These are phyloP conservation scores for Porites lobata DNA, from an alignment of 92 coral and sea anemone species.

Conservation along the genomic window DNA sequence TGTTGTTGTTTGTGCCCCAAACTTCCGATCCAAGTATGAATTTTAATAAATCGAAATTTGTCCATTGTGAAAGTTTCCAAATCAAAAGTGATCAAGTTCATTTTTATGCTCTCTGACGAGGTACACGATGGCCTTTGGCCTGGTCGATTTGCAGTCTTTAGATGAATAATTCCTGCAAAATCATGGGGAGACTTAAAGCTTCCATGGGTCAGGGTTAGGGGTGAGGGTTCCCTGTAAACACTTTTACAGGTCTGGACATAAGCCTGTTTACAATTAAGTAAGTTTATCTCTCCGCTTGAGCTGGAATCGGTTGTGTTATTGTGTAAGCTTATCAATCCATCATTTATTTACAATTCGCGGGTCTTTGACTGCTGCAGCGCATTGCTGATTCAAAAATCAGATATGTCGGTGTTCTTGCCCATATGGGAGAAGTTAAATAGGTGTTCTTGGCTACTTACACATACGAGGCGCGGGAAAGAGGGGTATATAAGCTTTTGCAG, in stretches of 20 bases:
- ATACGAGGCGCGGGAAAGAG: background rate
- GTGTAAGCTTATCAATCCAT: background rate
- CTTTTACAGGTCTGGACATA: background rate
- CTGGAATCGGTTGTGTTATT: background rate
- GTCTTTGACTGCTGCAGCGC: background rate
- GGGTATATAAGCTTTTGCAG: too few species aligned
- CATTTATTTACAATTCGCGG: background rate
- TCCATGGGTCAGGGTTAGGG: background rate
- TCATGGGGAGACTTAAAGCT: background rate
- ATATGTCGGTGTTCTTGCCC: background rate
- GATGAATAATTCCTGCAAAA: background rate
- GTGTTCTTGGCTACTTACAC: background rate
- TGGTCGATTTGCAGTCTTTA: background rate
- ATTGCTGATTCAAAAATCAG: background rate
- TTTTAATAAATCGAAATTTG: too few species aligned
- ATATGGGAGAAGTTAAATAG: too few species aligned
- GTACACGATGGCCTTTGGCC: background rate
- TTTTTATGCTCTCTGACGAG: background rate
- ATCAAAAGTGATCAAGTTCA: background rate
- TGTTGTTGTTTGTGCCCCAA: too few species aligned
- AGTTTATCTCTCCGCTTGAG: background rate
- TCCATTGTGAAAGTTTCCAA: background rate
- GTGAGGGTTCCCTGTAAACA: too few species aligned
- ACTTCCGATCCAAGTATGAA: too few species aligned
- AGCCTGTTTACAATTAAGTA: conserved; percentile 15